phyloP scores from a whole-genome alignment of 2,113 vertebrate genomes.

The Tautogolabrus adspersus region DNA sequence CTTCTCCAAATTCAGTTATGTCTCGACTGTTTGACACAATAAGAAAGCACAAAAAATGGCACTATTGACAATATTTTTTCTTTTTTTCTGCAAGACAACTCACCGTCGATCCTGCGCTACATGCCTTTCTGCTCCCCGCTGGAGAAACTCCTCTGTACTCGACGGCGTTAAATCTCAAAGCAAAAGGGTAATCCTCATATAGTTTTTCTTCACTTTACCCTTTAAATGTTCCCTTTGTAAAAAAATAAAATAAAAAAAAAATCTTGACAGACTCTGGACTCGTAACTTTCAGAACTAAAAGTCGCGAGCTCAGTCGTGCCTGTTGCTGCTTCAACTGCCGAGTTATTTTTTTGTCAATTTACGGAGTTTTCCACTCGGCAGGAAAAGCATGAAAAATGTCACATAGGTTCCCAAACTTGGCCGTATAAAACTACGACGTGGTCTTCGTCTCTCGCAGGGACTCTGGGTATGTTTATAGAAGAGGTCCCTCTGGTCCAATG shows the following conservation, averaged over 20 bases:
- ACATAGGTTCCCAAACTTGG: constrained; percentile 6
- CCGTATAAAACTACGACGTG: constrained; percentile 30
- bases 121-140: constrained; percentile 52
- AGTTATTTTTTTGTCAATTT: background rate
- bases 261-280: background rate
- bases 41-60: background rate
- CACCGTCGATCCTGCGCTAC: constrained; percentile 71
- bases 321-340: constrained; percentile 5
- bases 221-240: constrained; percentile 12
- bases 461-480: constrained; percentile 67
- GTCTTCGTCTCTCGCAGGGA: constrained; percentile 40
- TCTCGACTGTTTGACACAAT: background rate
- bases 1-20: no score
- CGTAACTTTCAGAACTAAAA: constrained; percentile 27
- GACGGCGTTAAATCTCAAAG: constrained; percentile 32
- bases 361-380: background rate
- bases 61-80: background rate
- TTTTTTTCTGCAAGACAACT: constrained; percentile 25
- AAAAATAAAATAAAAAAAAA: background rate
- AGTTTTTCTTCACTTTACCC: background rate
- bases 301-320: constrained; percentile 10
- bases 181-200: constrained; percentile 51
- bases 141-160: constrained; percentile 38
- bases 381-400: background rate
- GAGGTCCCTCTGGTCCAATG: constrained; percentile 63